These are phyloP conservation scores for Episyrphus balteatus DNA, from an alignment of 1,140 invertebrate genomes.

Conservation along the genomic window DNA sequence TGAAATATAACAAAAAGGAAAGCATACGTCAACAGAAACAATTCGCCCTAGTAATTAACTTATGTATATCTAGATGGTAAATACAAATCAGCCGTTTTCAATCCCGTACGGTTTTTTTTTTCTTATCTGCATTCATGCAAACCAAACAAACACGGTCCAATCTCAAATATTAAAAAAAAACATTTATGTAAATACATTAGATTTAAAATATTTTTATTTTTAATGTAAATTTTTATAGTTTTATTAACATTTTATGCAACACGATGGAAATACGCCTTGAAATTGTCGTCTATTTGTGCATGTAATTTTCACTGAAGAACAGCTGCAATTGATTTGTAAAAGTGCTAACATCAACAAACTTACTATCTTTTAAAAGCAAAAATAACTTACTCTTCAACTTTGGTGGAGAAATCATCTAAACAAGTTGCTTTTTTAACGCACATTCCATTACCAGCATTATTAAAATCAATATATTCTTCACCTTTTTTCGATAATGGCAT, in stretches of 20 bases:
- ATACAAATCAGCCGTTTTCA: too few relatives aligned
- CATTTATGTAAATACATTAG: too few relatives aligned
- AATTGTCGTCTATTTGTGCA: slow-evolving; percentile 25
- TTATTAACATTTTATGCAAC: slow-evolving; percentile 25
- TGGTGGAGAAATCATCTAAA: slow-evolving; percentile 24
- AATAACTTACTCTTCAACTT: slow-evolving; percentile 25
- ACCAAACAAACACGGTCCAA: not conserved
- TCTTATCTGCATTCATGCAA: not conserved
- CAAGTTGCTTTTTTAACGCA: slow-evolving; percentile 27
- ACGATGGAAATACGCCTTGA: slow-evolving; percentile 28
- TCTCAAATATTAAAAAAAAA: not conserved
- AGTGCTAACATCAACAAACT: not conserved
- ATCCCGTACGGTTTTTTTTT: not conserved
- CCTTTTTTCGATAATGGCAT: slow-evolving; percentile 20
- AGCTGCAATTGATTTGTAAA: slow-evolving; percentile 11
- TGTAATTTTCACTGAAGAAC: slow-evolving; percentile 17
- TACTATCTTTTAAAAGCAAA: not conserved
- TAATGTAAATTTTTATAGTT: not conserved
- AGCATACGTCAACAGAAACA: too few relatives aligned
- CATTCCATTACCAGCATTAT: slow-evolving; percentile 18
- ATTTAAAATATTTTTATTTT: too few relatives aligned
- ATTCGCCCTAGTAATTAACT: too few relatives aligned
- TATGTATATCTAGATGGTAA: too few relatives aligned
- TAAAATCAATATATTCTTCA: slow-evolving; percentile 30
- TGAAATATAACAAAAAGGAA: too few relatives aligned